Conservation (phyloP, 2,113 vertebrate genomes). For the Zeus faber region DNA sequence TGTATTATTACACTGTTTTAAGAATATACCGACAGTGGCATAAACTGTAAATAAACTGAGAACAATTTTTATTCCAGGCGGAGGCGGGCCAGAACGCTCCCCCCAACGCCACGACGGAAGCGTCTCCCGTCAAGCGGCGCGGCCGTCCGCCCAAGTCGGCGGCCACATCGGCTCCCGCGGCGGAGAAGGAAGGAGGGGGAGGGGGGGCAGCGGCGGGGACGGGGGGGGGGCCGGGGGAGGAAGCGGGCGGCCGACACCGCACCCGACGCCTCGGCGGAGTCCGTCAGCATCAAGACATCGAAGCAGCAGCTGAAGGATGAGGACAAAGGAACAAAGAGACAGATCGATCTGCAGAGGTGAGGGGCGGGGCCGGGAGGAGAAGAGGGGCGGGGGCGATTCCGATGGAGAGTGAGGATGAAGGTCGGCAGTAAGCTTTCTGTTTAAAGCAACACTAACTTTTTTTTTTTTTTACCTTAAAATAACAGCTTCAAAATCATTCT, state of each 20-base stretch:
- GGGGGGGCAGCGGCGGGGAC: slow-evolving; percentile 55
- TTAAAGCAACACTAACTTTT: too few relatives aligned
- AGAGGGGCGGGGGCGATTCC: too few relatives aligned
- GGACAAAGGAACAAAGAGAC: slow-evolving; percentile 88
- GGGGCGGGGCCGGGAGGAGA: not conserved
- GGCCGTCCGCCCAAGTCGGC: slow-evolving; percentile 78
- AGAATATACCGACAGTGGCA: too few relatives aligned
- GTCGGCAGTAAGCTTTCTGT: too few relatives aligned
- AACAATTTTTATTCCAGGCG: slow-evolving; percentile 50
- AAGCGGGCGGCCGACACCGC: slow-evolving; percentile 86
- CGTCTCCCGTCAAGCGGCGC: slow-evolving; percentile 52
- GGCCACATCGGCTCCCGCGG: slow-evolving; percentile 67
- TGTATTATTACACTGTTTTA: too few relatives aligned
- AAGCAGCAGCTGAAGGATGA: slow-evolving; percentile 93
- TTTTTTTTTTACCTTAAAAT: too few relatives aligned
- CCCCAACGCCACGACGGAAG: slow-evolving; percentile 69
- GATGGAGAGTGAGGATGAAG: too few relatives aligned
- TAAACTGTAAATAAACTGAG: too few relatives aligned
- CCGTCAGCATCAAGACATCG: slow-evolving; percentile 90
- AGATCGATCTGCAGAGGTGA: slow-evolving; percentile 96
- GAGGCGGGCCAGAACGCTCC: slow-evolving; percentile 53
- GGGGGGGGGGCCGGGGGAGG: slow-evolving; percentile 81
- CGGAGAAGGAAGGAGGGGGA: slow-evolving; percentile 80
- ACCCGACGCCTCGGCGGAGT: slow-evolving; percentile 76
- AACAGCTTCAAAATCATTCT: too few relatives aligned